Percentiles rank a stretch among this genome's conserved stretches.
These are phyloP conservation scores for Proales similis DNA, from an alignment of 1,140 invertebrate species.

Conservation along the genomic window DNA sequence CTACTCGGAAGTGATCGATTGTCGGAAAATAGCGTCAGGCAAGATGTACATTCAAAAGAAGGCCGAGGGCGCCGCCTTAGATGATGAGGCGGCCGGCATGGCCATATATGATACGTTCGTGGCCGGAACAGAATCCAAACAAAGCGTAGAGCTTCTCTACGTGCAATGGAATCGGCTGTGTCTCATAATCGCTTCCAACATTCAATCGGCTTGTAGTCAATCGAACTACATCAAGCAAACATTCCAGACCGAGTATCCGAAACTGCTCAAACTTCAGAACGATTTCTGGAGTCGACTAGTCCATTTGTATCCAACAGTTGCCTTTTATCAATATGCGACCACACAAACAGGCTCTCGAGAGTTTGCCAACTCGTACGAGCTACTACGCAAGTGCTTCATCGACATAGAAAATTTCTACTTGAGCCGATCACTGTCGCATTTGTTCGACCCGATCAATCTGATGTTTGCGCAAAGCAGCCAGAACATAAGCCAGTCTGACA, in stretches of 20 bases:
- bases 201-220: conserved; percentile 58
- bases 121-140: too few species aligned
- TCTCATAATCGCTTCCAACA: conserved; percentile 52
- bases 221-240: conserved; percentile 72
- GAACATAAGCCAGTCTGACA: conserved; percentile 38
- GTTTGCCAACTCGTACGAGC: conserved; percentile 33
- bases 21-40: background rate
- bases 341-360: conserved; percentile 41
- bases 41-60: conserved; percentile 17
- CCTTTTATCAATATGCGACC: conserved; percentile 34
- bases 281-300: conserved; percentile 61
- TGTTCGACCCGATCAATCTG: conserved; percentile 74
- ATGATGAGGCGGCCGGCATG: background rate
- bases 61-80: background rate
- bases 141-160: conserved; percentile 26
- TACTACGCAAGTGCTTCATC: conserved; percentile 54
- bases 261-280: conserved; percentile 64
- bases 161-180: conserved; percentile 16
- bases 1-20: conserved; percentile 52
- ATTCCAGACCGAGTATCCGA: conserved; percentile 79
- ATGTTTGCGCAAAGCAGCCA: conserved; percentile 63
- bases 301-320: conserved; percentile 42
- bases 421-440: conserved; percentile 69
- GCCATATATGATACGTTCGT: background rate
- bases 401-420: conserved; percentile 79